A percentile compares a stretch with the other conserved stretches of the same genome.
phyloP scores from a whole-genome alignment of 1,140 invertebrate genomes.

The Sycophaga agraensis region DNA sequence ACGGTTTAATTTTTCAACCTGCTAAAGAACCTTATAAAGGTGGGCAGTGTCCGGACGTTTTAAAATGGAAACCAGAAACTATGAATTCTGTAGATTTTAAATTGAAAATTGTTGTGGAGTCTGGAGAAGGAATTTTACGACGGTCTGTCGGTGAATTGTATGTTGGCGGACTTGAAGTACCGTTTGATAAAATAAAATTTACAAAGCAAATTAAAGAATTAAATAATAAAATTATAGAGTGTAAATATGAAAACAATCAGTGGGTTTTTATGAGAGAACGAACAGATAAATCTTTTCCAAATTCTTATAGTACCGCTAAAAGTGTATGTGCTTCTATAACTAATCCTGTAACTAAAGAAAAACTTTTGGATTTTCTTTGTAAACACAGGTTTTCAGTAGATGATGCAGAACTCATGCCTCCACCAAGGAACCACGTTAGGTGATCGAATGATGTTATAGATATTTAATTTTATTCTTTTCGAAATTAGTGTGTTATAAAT shows the following conservation, averaged over 20 bases:
- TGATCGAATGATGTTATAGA: constrained; percentile 28
- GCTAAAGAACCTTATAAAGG: constrained; percentile 79
- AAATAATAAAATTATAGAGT: constrained; percentile 96
- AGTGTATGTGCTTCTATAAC: constrained; percentile 71
- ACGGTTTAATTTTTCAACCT: constrained; percentile 98
- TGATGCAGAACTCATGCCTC: constrained; percentile 68
- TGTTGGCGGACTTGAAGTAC: constrained; percentile 70
- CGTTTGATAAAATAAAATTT: constrained; percentile 75
- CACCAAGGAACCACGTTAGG: constrained; percentile 55
- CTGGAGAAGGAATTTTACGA: constrained; percentile 72
- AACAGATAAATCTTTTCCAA: constrained; percentile 96
- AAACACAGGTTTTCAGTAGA: constrained; percentile 61
- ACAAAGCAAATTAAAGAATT: constrained; percentile 76
- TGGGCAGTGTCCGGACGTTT: constrained; percentile 78
- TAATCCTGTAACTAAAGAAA: constrained; percentile 80
- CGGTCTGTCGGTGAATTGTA: constrained; percentile 77
- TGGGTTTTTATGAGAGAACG: constrained; percentile 97
- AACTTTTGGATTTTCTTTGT: constrained; percentile 74
- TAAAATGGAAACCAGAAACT: constrained; percentile 97
- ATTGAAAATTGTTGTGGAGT: constrained; percentile 76
- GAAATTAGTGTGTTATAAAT: constrained; percentile 8
- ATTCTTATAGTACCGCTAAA: constrained; percentile 78
- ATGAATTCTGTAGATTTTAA: constrained; percentile 96
- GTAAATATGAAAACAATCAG: constrained; percentile 69
- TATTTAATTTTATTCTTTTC: constrained; percentile 28